Evolutionary conservation across 2,113 vertebrate species (phyloP), one percentile per base, ranked within the genome.

Genomic region (Scatophagus argus): DNA sequence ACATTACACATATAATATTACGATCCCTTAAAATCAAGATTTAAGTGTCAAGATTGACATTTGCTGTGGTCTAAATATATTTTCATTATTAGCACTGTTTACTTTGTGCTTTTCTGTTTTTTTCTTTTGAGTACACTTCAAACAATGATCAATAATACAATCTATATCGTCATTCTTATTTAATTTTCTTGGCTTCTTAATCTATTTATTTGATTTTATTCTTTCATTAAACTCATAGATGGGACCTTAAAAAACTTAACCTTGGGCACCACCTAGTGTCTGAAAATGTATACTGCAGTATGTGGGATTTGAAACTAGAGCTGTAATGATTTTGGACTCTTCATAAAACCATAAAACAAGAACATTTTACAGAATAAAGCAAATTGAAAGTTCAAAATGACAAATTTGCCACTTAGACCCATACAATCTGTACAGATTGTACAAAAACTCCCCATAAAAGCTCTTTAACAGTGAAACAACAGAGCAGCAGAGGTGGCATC

Each of bases 241-340:
- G 2, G 16, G 27, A 13, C 13, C 1, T 49, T 13, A 9, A 44
- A 32, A 74, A n/a, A 46, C 6, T 58, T 5, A 34, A 32, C 4
- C 27, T 25, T 6, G 29, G 12, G 38, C 2, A 55, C 77, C 82
- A 23, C 25, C 74, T 63, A 43, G 55, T 77, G 84, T 44, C 39
- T 23, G 23, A 0, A 58, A 3, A 6, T 1, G n/a, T 11, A 6
- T 1, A 75, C 12, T 49, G 59, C 85, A 79, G 2, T 1, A 29
- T 32, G 4, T 17, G 52, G 13, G 1, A 34, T 31, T 10, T 60
- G 6, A 25, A 21, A 39, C 23, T 31, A 5, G 0, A 36, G 29
- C 34, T 25, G 31, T 11, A 21, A 58, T 8, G 0, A 12, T 6
- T 25, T 25, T 19, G 14, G 16, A 55, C 16, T 6, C 23, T 14